A percentile compares a stretch with the other conserved stretches of the same genome.
Conservation (phyloP, 1,140 invertebrate species). For the Rhagoletis zephyria region DNA sequence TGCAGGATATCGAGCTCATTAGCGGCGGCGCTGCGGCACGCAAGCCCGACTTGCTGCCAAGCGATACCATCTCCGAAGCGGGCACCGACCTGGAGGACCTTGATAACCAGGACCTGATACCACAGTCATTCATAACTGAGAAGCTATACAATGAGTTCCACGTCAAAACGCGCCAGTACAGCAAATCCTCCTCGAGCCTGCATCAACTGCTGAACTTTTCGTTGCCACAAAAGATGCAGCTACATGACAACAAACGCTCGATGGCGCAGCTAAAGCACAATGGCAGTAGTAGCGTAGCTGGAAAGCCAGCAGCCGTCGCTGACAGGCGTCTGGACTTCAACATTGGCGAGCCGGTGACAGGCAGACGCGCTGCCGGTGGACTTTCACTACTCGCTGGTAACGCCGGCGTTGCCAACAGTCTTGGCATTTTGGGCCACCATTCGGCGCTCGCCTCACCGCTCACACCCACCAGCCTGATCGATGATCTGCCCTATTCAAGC, state of each 20-base stretch:
- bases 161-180: slow-evolving; percentile 77
- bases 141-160: slow-evolving; percentile 78
- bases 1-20: slow-evolving; percentile 69
- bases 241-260: slow-evolving; percentile 63
- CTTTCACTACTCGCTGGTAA: slow-evolving; percentile 62
- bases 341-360: slow-evolving; percentile 63
- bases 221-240: slow-evolving; percentile 69
- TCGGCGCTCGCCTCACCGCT: slow-evolving; percentile 57
- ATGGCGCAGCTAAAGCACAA: slow-evolving; percentile 61
- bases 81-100: slow-evolving; percentile 69
- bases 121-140: slow-evolving; percentile 77
- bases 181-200: slow-evolving; percentile 77
- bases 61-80: slow-evolving; percentile 68
- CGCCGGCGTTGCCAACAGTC: slow-evolving; percentile 56
- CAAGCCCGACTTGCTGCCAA: slow-evolving; percentile 66
- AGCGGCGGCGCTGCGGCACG: slow-evolving; percentile 62
- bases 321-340: slow-evolving; percentile 57
- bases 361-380: slow-evolving; percentile 67
- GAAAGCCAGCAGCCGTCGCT: not conserved
- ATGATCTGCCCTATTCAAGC: slow-evolving; percentile 71
- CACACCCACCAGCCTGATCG: slow-evolving; percentile 64
- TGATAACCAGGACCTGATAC: slow-evolving; percentile 61
- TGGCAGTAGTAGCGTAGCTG: not conserved
- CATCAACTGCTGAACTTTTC: slow-evolving; percentile 73
- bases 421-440: slow-evolving; percentile 49